These are phyloP conservation scores for Melanostigma gelatinosum DNA, from an alignment of 2,113 vertebrate species.

Conservation along the genomic window DNA sequence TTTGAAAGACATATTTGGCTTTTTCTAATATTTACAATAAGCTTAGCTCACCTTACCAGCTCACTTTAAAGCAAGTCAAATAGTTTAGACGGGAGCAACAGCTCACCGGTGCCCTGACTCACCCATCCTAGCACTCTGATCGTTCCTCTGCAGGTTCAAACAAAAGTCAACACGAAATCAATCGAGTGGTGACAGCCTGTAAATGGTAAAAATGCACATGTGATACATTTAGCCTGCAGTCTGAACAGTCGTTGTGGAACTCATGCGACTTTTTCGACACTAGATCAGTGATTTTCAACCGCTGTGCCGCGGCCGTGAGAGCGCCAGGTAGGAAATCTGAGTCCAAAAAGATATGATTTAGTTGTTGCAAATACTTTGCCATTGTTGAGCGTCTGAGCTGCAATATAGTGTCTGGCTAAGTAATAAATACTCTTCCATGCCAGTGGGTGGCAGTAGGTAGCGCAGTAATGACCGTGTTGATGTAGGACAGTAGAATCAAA, in stretches of 20 bases:
- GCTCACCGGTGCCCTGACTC: not conserved
- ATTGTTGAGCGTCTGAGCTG: too few relatives aligned
- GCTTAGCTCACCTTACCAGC: not conserved
- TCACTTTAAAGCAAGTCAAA: not conserved
- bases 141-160: not conserved
- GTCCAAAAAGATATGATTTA: too few relatives aligned
- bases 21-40: not conserved
- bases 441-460: too few relatives aligned
- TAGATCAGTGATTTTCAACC: too few relatives aligned
- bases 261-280: not conserved
- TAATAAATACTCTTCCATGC: too few relatives aligned
- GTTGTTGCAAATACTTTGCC: too few relatives aligned
- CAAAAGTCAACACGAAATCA: constrained; percentile 1
- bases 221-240: not conserved
- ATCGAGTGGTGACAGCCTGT: not conserved
- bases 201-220: not conserved
- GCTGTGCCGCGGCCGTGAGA: too few relatives aligned
- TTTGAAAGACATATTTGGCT: not conserved
- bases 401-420: too few relatives aligned
- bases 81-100: not conserved
- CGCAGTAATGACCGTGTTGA: too few relatives aligned
- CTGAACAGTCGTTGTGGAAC: not conserved
- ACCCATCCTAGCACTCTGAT: too few relatives aligned
- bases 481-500: too few relatives aligned
- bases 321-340: too few relatives aligned